A percentile compares a stretch with the other conserved stretches of the same genome.
phyloP scores from a whole-genome alignment of 2,888 invertebrate species.

The Hirtodrosophila trivittata region DNA sequence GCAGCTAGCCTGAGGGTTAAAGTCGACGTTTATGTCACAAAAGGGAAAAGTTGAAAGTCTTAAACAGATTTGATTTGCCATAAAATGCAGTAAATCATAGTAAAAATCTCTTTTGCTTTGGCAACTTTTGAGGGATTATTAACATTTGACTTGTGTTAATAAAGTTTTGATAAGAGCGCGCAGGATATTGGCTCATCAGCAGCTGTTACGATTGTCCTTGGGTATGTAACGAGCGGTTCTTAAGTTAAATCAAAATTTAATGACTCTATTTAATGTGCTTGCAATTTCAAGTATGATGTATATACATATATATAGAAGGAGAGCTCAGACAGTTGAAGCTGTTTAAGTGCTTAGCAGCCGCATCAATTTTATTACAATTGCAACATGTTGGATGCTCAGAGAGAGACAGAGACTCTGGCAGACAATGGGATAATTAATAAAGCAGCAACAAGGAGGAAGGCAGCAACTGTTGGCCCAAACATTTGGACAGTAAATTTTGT shows the following conservation, averaged over 20 bases:
- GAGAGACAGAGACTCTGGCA: no score
- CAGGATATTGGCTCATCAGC: conserved; percentile 31
- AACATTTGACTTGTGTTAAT: no score
- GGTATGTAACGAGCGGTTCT: conserved; percentile 34
- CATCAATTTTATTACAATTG: conserved; percentile 16
- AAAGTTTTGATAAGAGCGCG: no score
- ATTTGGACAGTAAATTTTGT: conserved; percentile 48
- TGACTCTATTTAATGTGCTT: conserved; percentile 51
- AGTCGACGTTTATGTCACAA: no score
- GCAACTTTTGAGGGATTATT: no score
- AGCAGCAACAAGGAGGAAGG: background rate
- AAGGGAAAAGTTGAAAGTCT: no score
- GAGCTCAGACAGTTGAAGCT: conserved; percentile 2
- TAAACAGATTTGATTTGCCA: no score
- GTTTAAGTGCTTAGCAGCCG: conserved; percentile 8
- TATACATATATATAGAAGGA: conserved; percentile 14
- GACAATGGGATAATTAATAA: conserved; percentile 5
- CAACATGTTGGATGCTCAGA: background rate
- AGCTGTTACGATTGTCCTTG: conserved; percentile 31
- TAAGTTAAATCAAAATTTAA: conserved; percentile 36
- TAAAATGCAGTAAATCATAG: no score
- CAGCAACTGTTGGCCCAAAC: conserved; percentile 17
- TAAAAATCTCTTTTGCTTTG: no score
- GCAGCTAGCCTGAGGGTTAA: no score
- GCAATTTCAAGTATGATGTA: conserved; percentile 17